Percentiles rank a stretch among this genome's conserved stretches.
Evolutionary conservation across 2,113 vertebrate species (phyloP).

Genomic region (Barbus barbus): DNA sequence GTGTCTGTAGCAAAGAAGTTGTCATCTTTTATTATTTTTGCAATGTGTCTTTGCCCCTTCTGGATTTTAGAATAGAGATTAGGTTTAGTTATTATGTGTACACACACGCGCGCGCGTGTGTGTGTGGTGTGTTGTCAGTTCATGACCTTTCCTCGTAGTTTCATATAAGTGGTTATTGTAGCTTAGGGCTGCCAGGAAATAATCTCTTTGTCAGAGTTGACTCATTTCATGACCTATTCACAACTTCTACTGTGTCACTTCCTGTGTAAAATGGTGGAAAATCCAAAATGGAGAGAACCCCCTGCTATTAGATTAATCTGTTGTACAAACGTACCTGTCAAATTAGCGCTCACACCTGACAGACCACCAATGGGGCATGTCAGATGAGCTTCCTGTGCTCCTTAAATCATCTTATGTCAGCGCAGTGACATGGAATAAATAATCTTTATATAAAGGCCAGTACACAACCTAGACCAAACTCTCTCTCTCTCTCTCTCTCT

Average conservation of each 20-base stretch:
- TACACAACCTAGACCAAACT: neutral
- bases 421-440: conserved; percentile 14
- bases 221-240: conserved; percentile 34
- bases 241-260: conserved; percentile 43
- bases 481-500: too few species aligned
- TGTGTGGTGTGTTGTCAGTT: neutral
- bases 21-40: neutral
- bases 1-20: neutral
- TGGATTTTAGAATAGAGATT: neutral
- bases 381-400: conserved; percentile 24
- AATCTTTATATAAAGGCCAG: neutral
- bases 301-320: conserved; percentile 43
- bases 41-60: neutral
- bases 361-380: conserved; percentile 47
- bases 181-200: conserved; percentile 54
- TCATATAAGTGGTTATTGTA: conserved; percentile 65
- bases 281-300: conserved; percentile 36
- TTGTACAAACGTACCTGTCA: conserved; percentile 47
- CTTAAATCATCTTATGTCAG: conserved; percentile 33
- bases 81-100: neutral
- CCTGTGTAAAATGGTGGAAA: conserved; percentile 36
- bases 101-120: too few species aligned
- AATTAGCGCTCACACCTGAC: conserved; percentile 54
- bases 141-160: neutral
- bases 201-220: conserved; percentile 48